Base-by-base conservation (phyloP, 2,113 vertebrate genomes). In the Sylvilagus bachmani region DNA sequence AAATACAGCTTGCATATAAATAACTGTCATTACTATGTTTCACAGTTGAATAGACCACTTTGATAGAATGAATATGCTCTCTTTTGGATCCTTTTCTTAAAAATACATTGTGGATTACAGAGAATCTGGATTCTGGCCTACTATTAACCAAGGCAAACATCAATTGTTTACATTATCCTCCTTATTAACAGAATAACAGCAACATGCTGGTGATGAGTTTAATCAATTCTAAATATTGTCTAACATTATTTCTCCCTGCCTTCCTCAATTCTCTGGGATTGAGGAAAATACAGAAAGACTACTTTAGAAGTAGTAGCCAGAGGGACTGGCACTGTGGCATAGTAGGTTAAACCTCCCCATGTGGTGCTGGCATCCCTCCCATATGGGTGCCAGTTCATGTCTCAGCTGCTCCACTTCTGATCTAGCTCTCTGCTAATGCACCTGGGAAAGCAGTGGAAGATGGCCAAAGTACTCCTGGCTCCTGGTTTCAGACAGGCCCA, bases 161-260 rank as follows among this genome's bases (percentile, higher is more conserved):
- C 61, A 67, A 74, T 81, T 77, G 69, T 79, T 92, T 84, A 70
- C 22, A 84, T 66, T 25, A 84, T 22, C 22, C 21, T 44, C n/a
- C 29, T 85, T 92, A 84, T 71, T 79, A 55, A 10, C 85, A 85
- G 67, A 66, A 67, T 78, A 90, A 94, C 31, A 79, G 22, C 70
- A 61, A 70, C 38, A 13, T 71, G 5, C 44, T 67, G 19, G 19
- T 58, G 31, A 69, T n/a, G 38, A 81, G 29, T 61, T 86, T 74
- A 86, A 36, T 24, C 31, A 25, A 86, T n/a, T 86, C 53, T 90
- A 80, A 51, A 61, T 51, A 53, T 17, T 17, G 77, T 12, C 33
- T 82, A 62, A 75, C 58, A 75, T 90, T 93, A 90, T 64, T 86
- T 81, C 69, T 93, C 38, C 10, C 27, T 87, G 75, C 31, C 53